phyloP scores from a whole-genome alignment of 2,888 invertebrate genomes.

The Machimus rusticus region DNA sequence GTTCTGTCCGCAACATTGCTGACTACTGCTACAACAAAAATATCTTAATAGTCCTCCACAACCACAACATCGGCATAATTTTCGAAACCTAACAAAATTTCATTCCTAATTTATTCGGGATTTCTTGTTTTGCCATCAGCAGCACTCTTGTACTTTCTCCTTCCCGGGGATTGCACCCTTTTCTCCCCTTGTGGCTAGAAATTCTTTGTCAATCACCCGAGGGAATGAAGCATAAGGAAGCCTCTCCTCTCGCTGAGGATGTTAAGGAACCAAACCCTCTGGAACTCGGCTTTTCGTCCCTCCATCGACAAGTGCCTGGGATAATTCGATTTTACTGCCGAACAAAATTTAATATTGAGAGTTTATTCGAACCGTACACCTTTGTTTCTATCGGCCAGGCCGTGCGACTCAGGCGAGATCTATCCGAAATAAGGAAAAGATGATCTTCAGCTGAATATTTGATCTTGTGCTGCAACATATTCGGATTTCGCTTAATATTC shows the following conservation, averaged over 20 bases:
- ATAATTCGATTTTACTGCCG: constrained; percentile 25
- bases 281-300: background rate
- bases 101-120: constrained; percentile 37
- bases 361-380: background rate
- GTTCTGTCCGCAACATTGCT: background rate
- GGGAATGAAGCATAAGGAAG: background rate
- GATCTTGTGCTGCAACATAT: background rate
- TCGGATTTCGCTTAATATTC: background rate
- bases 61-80: constrained; percentile 36
- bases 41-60: background rate
- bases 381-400: background rate
- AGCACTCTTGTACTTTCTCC: background rate
- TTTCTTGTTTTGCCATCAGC: constrained; percentile 28
- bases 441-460: background rate
- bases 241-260: background rate
- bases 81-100: constrained; percentile 19
- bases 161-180: background rate
- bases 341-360: constrained; percentile 12
- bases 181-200: background rate
- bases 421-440: background rate
- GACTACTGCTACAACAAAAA: background rate
- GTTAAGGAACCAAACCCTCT: background rate
- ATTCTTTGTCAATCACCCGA: constrained; percentile 11
- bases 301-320: background rate
- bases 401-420: background rate